Evolutionary conservation across 2,888 invertebrate genomes (phyloP).

Genomic region (Entomobrya proxima): DNA sequence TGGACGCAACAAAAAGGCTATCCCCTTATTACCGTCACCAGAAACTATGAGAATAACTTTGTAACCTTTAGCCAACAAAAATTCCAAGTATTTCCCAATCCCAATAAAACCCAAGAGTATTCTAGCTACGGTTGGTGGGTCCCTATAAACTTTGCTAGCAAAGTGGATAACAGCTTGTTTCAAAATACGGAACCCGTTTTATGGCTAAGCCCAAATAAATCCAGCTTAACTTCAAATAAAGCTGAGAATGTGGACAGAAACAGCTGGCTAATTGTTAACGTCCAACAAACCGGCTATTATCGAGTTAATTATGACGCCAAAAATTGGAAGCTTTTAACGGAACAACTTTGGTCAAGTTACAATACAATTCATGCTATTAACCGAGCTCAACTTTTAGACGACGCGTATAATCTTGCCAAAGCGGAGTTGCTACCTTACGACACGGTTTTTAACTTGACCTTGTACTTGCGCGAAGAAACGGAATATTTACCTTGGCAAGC

Average conservation of each 20-base stretch:
- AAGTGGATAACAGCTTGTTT: constrained; percentile 81
- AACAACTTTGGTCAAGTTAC: constrained; percentile 82
- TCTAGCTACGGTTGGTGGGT: constrained; percentile 84
- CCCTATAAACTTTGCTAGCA: constrained; percentile 86
- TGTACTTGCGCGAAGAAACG: constrained; percentile 86
- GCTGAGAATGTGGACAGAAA: constrained; percentile 79
- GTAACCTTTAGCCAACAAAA: constrained; percentile 79
- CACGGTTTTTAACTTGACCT: constrained; percentile 87
- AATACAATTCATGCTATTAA: constrained; percentile 86
- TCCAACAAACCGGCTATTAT: constrained; percentile 85
- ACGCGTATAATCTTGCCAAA: constrained; percentile 87
- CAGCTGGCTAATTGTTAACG: constrained; percentile 85
- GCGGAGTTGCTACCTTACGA: constrained; percentile 84
- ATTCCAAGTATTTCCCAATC: constrained; percentile 84
- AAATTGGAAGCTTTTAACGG: constrained; percentile 85
- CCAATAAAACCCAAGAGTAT: constrained; percentile 71
- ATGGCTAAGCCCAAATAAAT: constrained; percentile 84
- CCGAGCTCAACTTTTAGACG: constrained; percentile 92
- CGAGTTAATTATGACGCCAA: constrained; percentile 85
- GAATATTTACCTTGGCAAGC: constrained; percentile 91
- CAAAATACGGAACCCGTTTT: constrained; percentile 82
- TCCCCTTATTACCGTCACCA: constrained; percentile 83
- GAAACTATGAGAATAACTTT: constrained; percentile 61
- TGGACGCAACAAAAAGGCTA: constrained; percentile 78
- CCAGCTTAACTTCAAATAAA: constrained; percentile 79